Evolutionary conservation across 2,888 invertebrate genomes (phyloP).

Genomic region (Smittia sp.): DNA sequence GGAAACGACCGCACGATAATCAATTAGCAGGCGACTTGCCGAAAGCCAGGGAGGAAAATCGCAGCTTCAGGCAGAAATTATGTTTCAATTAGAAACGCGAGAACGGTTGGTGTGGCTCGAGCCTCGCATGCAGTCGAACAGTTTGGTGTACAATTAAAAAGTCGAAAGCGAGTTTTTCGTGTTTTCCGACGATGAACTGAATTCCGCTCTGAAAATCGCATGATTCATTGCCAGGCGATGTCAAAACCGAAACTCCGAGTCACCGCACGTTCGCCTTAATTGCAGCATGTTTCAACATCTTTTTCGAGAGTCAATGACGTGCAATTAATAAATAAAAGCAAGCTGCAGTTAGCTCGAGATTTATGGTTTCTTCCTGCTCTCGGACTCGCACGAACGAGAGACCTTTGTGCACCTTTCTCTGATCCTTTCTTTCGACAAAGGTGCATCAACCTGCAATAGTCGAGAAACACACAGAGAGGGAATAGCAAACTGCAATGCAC

Average conservation of each 20-base stretch:
- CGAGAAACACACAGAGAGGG: not conserved
- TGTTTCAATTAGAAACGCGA: no score
- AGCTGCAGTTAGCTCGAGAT: not conserved
- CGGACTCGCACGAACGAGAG: not conserved
- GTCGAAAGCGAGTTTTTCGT: slow-evolving; percentile 1
- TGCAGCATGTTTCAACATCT: not conserved
- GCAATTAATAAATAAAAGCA: slow-evolving; percentile 11
- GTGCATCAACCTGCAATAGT: not conserved
- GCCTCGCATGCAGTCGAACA: not conserved
- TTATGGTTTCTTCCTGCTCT: not conserved
- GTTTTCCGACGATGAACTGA: not conserved
- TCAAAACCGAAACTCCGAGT: not conserved
- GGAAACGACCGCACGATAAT: no score
- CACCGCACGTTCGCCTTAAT: not conserved
- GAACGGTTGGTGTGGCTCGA: no score
- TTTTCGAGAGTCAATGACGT: slow-evolving; percentile 6
- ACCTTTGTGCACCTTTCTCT: not conserved
- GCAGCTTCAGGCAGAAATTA: no score
- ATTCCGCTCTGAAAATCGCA: not conserved
- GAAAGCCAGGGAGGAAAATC: no score
- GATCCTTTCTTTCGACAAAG: not conserved
- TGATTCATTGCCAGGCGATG: not conserved
- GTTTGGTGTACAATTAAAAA: not conserved
- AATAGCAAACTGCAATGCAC: not conserved
- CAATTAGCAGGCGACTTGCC: no score